Evolutionary conservation across 2,888 invertebrate species (phyloP).

Genomic region (Neoitamus cyanurus): DNA sequence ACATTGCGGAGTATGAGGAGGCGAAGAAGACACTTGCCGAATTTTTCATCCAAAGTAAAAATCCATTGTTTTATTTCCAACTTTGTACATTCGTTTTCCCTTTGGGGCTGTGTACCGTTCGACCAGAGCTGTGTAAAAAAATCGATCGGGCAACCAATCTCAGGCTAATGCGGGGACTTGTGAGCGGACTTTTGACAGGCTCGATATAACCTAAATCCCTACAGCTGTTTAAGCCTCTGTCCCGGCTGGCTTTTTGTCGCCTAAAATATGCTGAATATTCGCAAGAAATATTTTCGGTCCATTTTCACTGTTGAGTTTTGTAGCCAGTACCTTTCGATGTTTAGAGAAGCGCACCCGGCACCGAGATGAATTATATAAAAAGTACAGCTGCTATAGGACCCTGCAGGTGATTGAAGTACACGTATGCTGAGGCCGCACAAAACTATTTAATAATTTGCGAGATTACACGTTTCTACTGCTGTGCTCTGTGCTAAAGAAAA

Average conservation of each 20-base stretch:
- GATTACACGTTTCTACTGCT: not conserved
- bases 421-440: not conserved
- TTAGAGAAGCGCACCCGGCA: too few species aligned
- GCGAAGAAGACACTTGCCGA: constrained; percentile 77
- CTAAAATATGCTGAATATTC: not conserved
- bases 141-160: constrained; percentile 12
- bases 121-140: not conserved
- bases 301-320: not conserved
- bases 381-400: not conserved
- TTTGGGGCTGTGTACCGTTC: not conserved
- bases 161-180: not conserved
- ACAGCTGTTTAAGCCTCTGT: not conserved
- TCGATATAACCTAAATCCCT: not conserved
- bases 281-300: not conserved
- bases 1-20: constrained; percentile 74
- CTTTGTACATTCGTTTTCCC: constrained; percentile 13
- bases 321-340: too few species aligned
- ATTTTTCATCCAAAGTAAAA: constrained; percentile 78
- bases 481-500: not conserved
- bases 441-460: not conserved
- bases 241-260: not conserved
- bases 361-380: not conserved
- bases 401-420: not conserved
- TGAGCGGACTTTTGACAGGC: constrained; percentile 2
- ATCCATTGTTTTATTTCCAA: constrained; percentile 50